Evolutionary conservation across 2,888 invertebrate genomes (phyloP).

Genomic region (Diplolepis rosae): DNA sequence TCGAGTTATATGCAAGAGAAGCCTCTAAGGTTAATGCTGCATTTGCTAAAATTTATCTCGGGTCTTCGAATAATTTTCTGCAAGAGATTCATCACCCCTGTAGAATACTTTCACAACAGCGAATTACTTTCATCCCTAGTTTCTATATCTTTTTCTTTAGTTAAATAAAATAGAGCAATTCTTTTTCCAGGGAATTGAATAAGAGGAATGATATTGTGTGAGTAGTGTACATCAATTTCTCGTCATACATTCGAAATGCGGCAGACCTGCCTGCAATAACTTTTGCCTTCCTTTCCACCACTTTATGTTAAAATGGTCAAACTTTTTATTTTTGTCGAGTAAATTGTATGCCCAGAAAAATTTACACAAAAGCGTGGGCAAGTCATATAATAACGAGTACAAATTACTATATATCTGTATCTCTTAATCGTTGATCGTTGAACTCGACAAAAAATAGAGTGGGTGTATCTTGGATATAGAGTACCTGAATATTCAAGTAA

Average conservation of each 20-base stretch:
- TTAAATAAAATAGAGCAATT: not conserved
- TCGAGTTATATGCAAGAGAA: too few species aligned
- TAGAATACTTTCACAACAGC: slow-evolving; percentile 1
- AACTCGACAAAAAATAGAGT: not conserved
- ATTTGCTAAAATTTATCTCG: slow-evolving; percentile 5
- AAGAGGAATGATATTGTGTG: slow-evolving; percentile 10
- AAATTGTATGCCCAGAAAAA: not conserved
- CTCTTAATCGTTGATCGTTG: slow-evolving; percentile 12
- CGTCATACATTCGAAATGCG: not conserved
- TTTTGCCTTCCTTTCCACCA: not conserved
- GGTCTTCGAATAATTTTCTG: not conserved
- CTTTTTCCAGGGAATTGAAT: not conserved
- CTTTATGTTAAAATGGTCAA: not conserved
- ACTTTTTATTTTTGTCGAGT: not conserved
- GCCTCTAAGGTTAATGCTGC: too few species aligned
- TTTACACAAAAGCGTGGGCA: not conserved
- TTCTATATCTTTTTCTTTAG: not conserved
- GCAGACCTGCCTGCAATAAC: not conserved
- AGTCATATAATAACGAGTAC: not conserved
- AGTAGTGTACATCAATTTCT: slow-evolving; percentile 2
- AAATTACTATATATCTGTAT: not conserved
- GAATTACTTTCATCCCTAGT: slow-evolving; percentile 2
- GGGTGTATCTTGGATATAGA: not conserved
- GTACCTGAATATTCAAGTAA: not conserved
- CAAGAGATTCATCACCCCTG: not conserved